Base-by-base conservation (phyloP, 2,113 vertebrate species). In the Oncorhynchus nerka region DNA sequence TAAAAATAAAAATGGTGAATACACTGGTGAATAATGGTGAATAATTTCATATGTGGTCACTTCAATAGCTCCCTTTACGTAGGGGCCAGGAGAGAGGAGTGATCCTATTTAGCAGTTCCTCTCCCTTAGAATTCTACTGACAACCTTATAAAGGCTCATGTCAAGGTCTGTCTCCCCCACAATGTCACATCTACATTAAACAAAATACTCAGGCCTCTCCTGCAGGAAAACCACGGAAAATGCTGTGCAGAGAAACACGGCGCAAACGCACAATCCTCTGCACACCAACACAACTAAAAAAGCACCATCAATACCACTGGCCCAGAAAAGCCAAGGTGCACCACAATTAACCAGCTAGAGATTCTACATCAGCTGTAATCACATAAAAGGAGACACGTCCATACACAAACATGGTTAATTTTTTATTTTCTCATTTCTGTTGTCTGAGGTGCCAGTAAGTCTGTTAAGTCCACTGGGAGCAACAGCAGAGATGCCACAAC, bases 141-240 rank as follows among this genome's bases (percentile, higher is more conserved):
- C 84, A 83, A 45, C 67, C 68, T 80, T 59, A 68, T 81, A 76
- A 82, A 64, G 61, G 55, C 66, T 66, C 19, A 49, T 76, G 76
- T 76, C 84, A 79, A 75, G 71, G 62, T 70, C 65, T 69, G 62
- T 79, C 75, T 78, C n/a, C 20, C 65, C 75, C 45, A 73, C 67
- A 71, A 48, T 28, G 48, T 48, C 34, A 66, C 57, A 64, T 64
- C 51, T 78, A 66, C 75, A 76, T 78, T 85, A 28, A 64, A 76
- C 64, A 26, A 68, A 39, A 49, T 59, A 66, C 20, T 8, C 30
- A 24, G 62, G 28, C 32, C 34, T 55, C 48, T 61, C n/a, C n/a
- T 22, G 1, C 5, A 8, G 59, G 59, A 62, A 62, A 55, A 55
- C 12, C 49, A 55, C 49, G 0, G 49, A 16, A 13, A 16, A 16